Evolutionary conservation across 2,113 vertebrate genomes (phyloP), one percentile per base, ranked within the genome.

Genomic region (Oryzias curvinotus): DNA sequence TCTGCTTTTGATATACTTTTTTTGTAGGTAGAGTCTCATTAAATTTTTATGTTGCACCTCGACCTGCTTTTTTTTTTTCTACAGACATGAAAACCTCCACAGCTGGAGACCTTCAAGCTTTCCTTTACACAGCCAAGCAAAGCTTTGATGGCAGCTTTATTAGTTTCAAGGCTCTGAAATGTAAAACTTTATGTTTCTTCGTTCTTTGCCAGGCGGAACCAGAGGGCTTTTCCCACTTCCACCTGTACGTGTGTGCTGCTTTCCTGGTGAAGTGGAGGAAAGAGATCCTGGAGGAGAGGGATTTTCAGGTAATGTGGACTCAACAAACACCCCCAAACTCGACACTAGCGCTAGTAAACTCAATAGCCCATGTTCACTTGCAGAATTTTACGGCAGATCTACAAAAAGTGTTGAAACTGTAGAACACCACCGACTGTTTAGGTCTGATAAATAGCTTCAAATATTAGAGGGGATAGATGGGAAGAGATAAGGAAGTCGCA

Each of bases 201-300:
- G 23, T 44, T 14, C 59, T 64, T 85, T 57, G 55, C 16, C 52
- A 98, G 97, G 94, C 96, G 49, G 97, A 98, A 90, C 96, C 96
- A 14, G 96, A 98, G 83, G 97, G 97, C 23, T 98, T 98, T 90
- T 98, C 97, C 55, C 96, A 94, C 65, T 98, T 98, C 90, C 97
- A 98, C 89, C 84, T 98, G 64, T 98, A 98, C 3, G 97, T 98
- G 51, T 98, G 97, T 21, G 97, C 97, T 5, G 96, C 97, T 73
- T 98, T 98, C 84, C 93, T 98, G 69, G 91, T 97, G 81, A 90
- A 91, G 60, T 98, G 97, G 97, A 93, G 94, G 84, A 97, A 93
- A 84, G 92, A 91, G 92, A 92, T 92, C 60, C 82, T 92, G 3
- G 91, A 92, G 23, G 90, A 92, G 73, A 84, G 72, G 61, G 91